Conservation (phyloP, 2,113 vertebrate genomes). For the human region DNA sequence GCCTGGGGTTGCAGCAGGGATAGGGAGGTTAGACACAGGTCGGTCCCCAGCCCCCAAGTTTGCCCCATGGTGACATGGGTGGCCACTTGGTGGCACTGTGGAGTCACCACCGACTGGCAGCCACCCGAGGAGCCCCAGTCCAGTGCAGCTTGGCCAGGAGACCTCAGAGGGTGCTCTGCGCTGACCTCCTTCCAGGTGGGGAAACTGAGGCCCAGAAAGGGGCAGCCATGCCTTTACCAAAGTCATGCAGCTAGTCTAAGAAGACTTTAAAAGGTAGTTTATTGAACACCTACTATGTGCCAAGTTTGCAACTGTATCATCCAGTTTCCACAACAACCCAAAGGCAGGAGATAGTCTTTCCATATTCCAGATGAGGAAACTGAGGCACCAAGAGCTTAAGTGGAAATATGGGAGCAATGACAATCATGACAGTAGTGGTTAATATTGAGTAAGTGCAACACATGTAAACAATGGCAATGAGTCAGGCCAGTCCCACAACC, state of each 20-base stretch:
- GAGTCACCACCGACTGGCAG: background rate
- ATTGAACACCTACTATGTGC: constrained; percentile 57
- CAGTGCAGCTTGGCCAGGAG: background rate
- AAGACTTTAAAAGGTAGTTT: background rate
- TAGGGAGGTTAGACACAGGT: background rate
- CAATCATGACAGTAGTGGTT: rapidly evolving
- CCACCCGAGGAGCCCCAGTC: background rate
- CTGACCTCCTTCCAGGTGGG: background rate
- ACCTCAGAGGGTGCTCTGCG: background rate
- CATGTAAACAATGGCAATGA: rapidly evolving
- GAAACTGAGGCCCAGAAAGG: background rate
- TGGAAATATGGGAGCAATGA: background rate
- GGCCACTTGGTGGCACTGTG: constrained; percentile 74
- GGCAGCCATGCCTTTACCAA: rapidly evolving
- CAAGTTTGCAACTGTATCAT: constrained; percentile 84
- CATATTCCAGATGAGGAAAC: background rate
- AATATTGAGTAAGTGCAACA: rapidly evolving
- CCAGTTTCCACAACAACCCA: background rate
- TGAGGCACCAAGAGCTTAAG: background rate
- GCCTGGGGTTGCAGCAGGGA: background rate
- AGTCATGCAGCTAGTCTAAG: background rate
- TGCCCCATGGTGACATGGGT: background rate
- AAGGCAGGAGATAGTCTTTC: background rate
- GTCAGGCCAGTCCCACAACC: background rate
- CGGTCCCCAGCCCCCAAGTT: background rate